Percentiles rank a stretch among this genome's conserved stretches.
Evolutionary conservation across 37 sponge, comb jelly and placozoan species (phyloP).

Genomic region (Lycopodina hypogea): DNA sequence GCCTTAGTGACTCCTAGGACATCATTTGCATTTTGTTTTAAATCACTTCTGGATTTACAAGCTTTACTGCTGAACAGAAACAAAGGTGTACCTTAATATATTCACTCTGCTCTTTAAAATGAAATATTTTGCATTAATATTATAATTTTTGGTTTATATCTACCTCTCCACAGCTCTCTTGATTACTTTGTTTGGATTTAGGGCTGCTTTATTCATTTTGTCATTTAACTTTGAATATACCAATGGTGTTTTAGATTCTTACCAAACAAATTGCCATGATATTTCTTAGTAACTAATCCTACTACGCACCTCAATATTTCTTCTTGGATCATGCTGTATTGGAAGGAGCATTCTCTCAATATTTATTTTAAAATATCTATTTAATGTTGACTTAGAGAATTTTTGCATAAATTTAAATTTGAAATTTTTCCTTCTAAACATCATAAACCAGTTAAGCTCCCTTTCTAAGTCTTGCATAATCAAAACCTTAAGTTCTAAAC

Average conservation of each 20-base stretch:
- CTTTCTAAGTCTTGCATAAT: no score
- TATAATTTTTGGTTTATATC: not conserved
- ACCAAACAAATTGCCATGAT: not conserved
- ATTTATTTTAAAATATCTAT: no score
- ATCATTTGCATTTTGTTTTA: not conserved
- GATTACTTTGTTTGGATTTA: not conserved
- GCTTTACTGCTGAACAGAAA: not conserved
- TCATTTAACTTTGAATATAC: not conserved
- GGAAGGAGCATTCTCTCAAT: no score
- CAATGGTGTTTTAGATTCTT: not conserved
- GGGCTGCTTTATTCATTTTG: not conserved
- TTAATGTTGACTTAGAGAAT: no score
- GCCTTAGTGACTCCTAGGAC: not conserved
- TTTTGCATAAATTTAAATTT: no score
- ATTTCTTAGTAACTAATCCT: not conserved
- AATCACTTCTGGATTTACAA: not conserved
- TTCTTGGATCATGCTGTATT: no score
- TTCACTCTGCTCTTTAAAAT: not conserved
- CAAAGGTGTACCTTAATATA: not conserved
- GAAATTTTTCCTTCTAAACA: no score
- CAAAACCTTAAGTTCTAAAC: no score
- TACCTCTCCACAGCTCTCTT: no score
- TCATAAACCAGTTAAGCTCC: no score
- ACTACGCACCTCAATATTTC: not conserved
- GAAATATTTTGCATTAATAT: not conserved